Percentiles rank a stretch among this genome's conserved stretches.
Evolutionary conservation across 2,888 invertebrate genomes (phyloP).

Genomic region (Drosophila paranaensis): DNA sequence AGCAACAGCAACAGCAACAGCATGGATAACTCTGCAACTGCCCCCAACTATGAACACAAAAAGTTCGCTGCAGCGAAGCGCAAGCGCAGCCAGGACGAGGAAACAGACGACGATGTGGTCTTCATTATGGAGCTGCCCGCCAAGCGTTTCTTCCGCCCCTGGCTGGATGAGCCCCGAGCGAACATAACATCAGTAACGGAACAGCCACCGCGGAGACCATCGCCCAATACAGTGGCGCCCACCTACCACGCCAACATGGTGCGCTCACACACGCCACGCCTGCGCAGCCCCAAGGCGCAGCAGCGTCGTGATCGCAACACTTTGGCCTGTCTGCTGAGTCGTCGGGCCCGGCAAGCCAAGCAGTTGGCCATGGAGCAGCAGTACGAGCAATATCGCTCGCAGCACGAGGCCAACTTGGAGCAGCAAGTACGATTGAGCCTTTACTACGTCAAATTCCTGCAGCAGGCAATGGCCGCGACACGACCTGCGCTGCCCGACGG

Average conservation of each 20-base stretch:
- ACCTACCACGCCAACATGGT: constrained; percentile 71
- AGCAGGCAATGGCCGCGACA: constrained; percentile 48
- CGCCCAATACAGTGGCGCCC: constrained; percentile 9
- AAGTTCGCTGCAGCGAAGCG: constrained; percentile 64
- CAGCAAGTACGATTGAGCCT: constrained; percentile 64
- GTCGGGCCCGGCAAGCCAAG: constrained; percentile 63
- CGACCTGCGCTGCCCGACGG: constrained; percentile 32
- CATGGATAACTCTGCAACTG: constrained; percentile 23
- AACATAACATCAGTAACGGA: not conserved
- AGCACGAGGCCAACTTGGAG: constrained; percentile 53
- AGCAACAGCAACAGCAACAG: constrained; percentile 17
- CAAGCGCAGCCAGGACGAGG: constrained; percentile 55
- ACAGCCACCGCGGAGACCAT: constrained; percentile 14
- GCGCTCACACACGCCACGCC: constrained; percentile 45
- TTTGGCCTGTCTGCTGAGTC: constrained; percentile 59
- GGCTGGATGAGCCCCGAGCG: constrained; percentile 47
- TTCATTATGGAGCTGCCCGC: constrained; percentile 59
- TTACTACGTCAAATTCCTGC: constrained; percentile 61
- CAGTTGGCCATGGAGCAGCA: constrained; percentile 63
- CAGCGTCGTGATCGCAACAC: constrained; percentile 73
- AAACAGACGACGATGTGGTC: constrained; percentile 62
- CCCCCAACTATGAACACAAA: constrained; percentile 56
- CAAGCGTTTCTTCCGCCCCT: constrained; percentile 70
- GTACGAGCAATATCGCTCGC: constrained; percentile 46
- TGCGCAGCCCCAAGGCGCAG: constrained; percentile 67